Evolutionary conservation across 1,140 invertebrate species (phyloP), one percentile per base, ranked within the genome.

Genomic region (Dendrolimus kikuchii): DNA sequence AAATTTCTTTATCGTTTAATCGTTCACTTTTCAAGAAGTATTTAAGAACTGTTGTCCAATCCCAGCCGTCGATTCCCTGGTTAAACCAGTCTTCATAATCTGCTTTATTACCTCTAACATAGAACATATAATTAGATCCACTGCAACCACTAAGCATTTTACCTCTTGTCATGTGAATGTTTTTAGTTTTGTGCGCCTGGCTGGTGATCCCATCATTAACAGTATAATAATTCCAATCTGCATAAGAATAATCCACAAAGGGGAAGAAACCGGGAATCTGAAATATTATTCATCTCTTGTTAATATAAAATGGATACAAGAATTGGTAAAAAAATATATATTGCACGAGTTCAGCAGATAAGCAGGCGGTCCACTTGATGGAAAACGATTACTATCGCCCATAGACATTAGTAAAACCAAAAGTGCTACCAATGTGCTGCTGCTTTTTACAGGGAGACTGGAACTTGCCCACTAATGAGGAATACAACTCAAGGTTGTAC

Each of bases 11-110:
- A 77, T 94, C 94, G 5, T 93, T 82, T 67, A 94, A 93, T 59
- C 94, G 93, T 74, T 96, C 95, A 0, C 93, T 94, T 74, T 95
- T 96, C 49, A 92, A 92, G 70, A 96, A 96, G 61, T 96, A 96
- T 2, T 90, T 89, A 0, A 95, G 69, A 0, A 94, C 93, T 41
- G 94, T 89, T 3, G 94, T 87, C 77, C 95, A 98, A 2, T 92
- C 92, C 97, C 97, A 98, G 4, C 94, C 92, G 0, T 89, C 74
- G 68, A 96, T 95, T 0, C 96, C 96, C 7, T 91, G 57, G 38
- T 90, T 86, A 46, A 93, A 93, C 97, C 97, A 98, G 8, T 90
- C 77, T 65, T 98, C 93, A 66, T 96, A 98, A 68, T 98, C 41
- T 7, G 41, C 41, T 46, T 42, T 23, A 37, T 42, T 42, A 9